phyloP scores from a whole-genome alignment of 2,113 vertebrate species.

The Gopherus evgoodei region DNA sequence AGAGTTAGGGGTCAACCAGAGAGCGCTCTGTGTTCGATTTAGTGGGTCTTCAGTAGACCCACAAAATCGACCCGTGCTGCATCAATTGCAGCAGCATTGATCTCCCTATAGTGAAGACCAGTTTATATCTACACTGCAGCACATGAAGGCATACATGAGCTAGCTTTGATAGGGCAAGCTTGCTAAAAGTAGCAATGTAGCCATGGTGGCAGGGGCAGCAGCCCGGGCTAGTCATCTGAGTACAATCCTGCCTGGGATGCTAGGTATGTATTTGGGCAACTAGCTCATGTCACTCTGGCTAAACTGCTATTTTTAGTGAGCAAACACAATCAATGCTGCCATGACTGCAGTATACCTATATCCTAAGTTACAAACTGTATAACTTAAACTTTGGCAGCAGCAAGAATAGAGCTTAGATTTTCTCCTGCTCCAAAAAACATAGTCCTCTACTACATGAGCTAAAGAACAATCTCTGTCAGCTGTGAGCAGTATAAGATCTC shows the following conservation, averaged over 20 bases:
- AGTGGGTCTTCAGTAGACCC: too few relatives aligned
- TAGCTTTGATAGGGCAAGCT: neutral
- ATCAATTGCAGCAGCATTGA: too few relatives aligned
- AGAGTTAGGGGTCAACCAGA: too few relatives aligned
- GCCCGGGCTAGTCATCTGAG: neutral
- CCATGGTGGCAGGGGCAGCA: neutral
- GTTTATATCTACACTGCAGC: neutral
- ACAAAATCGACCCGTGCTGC: too few relatives aligned
- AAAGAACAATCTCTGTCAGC: neutral
- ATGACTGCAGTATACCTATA: neutral
- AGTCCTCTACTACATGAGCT: neutral
- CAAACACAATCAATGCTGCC: neutral
- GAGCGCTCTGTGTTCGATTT: too few relatives aligned
- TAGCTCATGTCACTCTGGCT: neutral
- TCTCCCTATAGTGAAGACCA: too few relatives aligned
- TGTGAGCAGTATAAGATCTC: too few relatives aligned
- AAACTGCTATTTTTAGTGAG: neutral
- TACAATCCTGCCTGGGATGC: neutral
- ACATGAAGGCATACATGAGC: neutral
- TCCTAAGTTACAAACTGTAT: neutral
- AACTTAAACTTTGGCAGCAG: neutral
- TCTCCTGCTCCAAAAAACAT: neutral
- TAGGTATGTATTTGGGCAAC: neutral
- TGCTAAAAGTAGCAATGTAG: neutral
- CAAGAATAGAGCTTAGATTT: neutral